These are phyloP conservation scores for Sternarchorhynchus goeldii DNA, from an alignment of 2,797 vertebrate species.

Conservation along the genomic window DNA sequence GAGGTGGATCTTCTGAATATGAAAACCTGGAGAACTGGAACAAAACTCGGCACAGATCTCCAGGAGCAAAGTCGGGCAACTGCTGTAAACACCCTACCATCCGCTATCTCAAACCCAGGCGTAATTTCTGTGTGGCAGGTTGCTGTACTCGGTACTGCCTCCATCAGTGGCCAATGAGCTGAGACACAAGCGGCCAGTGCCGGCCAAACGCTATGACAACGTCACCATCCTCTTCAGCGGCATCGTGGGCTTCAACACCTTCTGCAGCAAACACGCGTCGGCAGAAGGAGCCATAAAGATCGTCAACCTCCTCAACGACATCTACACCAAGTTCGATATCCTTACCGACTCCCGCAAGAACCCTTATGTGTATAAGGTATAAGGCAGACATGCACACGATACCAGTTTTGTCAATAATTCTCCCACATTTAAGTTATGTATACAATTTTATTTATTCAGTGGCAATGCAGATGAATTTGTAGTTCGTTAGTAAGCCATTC, in stretches of 20 bases:
- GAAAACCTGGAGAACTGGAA: too few species aligned
- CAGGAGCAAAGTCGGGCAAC: too few species aligned
- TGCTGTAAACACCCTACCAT: too few species aligned
- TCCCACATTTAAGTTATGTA: too few species aligned
- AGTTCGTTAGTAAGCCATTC: too few species aligned
- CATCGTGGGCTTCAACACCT: constrained; percentile 95
- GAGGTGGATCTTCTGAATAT: too few species aligned
- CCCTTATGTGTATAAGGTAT: constrained; percentile 97
- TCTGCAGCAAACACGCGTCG: constrained; percentile 97
- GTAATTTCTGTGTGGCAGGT: constrained; percentile 67
- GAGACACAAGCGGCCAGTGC: constrained; percentile 94
- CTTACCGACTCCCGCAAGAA: constrained; percentile 96
- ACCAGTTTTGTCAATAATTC: too few species aligned
- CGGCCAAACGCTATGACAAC: constrained; percentile 96
- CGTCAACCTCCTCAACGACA: constrained; percentile 96
- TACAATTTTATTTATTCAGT: too few species aligned
- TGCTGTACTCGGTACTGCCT: constrained; percentile 95
- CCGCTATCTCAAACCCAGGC: neutral
- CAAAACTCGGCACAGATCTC: too few species aligned
- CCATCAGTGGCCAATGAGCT: constrained; percentile 97
- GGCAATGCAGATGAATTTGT: too few species aligned
- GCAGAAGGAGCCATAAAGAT: constrained; percentile 99
- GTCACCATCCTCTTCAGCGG: constrained; percentile 98
- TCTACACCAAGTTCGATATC: constrained; percentile 98
- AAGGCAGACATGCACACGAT: constrained; percentile 42